A percentile compares a stretch with the other conserved stretches of the same genome.
phyloP scores from a whole-genome alignment of 2,113 vertebrate genomes.

The Colius striatus region DNA sequence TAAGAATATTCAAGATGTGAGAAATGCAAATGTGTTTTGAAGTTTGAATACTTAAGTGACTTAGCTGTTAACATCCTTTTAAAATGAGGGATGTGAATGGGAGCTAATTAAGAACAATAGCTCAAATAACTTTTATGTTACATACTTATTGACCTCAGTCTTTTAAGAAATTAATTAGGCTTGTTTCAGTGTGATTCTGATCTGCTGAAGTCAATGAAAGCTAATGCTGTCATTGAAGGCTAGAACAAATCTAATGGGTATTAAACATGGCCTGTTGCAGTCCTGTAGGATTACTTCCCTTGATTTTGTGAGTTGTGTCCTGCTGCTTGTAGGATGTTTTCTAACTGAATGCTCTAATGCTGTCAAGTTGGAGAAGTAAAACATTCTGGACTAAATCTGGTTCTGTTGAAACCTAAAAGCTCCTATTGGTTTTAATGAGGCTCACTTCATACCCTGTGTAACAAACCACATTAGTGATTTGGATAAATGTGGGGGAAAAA shows the following conservation, averaged over 20 bases:
- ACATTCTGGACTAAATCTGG: neutral
- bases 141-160: neutral
- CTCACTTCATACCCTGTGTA: neutral
- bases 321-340: neutral
- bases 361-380: neutral
- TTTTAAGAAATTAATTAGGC: neutral
- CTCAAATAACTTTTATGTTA: neutral
- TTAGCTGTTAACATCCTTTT: neutral
- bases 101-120: neutral
- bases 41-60: neutral
- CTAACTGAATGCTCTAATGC: neutral
- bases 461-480: neutral
- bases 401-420: neutral
- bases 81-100: neutral
- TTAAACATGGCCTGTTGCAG: neutral
- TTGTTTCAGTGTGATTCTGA: neutral
- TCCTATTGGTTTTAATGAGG: neutral
- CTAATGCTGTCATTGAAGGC: neutral
- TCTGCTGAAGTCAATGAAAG: neutral
- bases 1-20: neutral
- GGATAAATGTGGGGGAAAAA: neutral
- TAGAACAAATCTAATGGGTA: neutral
- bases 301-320: neutral
- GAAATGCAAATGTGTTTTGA: neutral
- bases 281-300: neutral